Base-by-base conservation (phyloP, 2,888 invertebrate species). In the Emesis furor region DNA sequence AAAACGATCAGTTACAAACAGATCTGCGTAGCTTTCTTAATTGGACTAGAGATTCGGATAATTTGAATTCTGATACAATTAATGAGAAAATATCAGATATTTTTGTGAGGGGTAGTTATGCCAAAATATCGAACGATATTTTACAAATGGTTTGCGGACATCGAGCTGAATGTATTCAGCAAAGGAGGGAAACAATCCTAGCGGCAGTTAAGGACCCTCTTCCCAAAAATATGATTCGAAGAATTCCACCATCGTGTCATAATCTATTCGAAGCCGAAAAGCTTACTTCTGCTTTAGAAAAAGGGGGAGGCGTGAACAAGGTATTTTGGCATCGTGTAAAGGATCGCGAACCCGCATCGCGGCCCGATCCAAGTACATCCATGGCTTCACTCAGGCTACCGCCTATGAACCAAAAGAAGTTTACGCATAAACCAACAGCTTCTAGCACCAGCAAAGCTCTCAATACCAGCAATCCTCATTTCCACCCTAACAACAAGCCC, bases 141-240 rank as follows among this genome's bases (percentile, higher is more conserved):
- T 14, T 46, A 3, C 46, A 46, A 46, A 14, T 46, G 5, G 5
- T 46, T 14, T 46, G 46, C 8, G 59, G 24, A 10, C 24, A 59
- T 59, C 24, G 7, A 59, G 59, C 59, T 59, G 59, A 59, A 59
- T 59, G 59, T 24, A 59, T 59, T 59, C 24, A 59, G 59, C 59
- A 59, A 24, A 7, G 59, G 24, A 59, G 59, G 24, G 8, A 59
- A 59, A 24, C 59, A 24, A 59, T 59, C 4, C 1, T 59, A 59
- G 1, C 59, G 0, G 3, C 24, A 8, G 17, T 59, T 3, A 59
- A 24, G 59, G 59, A 24, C 24, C 59, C 17, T 5, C 8, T 59
- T 2, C 59, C 24, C n/a, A 59, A 59, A 4, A 59, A 59, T 59
- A 59, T 59, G 8, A 3, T 59, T 24, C 24, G 24, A 24, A 24